These are phyloP conservation scores for Dinoponera quadriceps DNA, from an alignment of 1,140 invertebrate species.

Conservation along the genomic window DNA sequence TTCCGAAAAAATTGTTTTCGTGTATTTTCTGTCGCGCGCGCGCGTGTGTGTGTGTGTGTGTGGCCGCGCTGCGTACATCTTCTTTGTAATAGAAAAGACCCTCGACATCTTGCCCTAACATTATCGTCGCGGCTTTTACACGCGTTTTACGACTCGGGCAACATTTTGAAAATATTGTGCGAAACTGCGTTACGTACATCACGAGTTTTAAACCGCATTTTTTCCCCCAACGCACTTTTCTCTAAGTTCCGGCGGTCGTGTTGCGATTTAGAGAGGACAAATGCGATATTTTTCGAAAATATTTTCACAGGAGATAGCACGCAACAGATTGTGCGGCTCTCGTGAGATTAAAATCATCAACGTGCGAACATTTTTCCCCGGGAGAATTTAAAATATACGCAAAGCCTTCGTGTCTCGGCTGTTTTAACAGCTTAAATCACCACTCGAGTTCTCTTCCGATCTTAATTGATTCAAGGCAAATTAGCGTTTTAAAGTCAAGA, in stretches of 20 bases:
- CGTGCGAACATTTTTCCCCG: no score
- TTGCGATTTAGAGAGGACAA: not conserved
- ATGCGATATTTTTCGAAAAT: not conserved
- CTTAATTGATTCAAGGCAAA: no score
- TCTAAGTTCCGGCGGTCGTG: not conserved
- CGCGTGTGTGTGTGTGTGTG: no score
- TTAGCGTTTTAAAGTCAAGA: no score
- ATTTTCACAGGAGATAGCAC: not conserved
- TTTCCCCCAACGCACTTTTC: not conserved
- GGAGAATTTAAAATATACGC: no score
- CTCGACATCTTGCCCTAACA: constrained; percentile 19
- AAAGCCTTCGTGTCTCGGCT: no score
- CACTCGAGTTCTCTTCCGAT: no score
- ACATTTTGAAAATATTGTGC: not conserved
- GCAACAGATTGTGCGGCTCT: not conserved
- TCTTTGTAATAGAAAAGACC: not conserved
- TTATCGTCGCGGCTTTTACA: constrained; percentile 12
- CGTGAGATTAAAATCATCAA: no score
- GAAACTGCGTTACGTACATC: not conserved
- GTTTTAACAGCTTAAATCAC: no score
- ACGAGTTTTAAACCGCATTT: not conserved
- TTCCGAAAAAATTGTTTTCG: not conserved
- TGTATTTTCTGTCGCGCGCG: not conserved
- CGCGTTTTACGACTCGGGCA: not conserved
- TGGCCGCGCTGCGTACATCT: no score